phyloP scores from a whole-genome alignment of 1,140 invertebrate genomes.

The Drosophila seguyi region DNA sequence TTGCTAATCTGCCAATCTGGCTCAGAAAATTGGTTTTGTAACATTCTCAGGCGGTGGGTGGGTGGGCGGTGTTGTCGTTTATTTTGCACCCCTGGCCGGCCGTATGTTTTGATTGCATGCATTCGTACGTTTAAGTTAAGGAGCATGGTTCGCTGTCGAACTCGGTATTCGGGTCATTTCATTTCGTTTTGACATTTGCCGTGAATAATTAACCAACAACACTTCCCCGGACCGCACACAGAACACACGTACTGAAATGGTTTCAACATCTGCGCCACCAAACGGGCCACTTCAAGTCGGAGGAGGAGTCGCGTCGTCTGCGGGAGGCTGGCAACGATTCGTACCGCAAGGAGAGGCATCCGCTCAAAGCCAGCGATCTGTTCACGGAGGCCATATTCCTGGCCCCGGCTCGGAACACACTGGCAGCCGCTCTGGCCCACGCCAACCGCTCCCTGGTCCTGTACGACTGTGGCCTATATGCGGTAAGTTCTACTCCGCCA shows the following conservation, averaged over 20 bases:
- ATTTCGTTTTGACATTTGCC: conserved; percentile 60
- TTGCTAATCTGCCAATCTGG: conserved; percentile 28
- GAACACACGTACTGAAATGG: conserved; percentile 72
- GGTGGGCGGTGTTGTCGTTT: conserved; percentile 15
- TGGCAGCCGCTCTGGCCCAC: conserved; percentile 67
- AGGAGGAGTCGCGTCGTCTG: conserved; percentile 70
- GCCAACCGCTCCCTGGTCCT: conserved; percentile 69
- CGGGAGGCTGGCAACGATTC: conserved; percentile 73
- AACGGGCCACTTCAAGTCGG: conserved; percentile 68
- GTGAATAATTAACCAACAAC: conserved; percentile 65
- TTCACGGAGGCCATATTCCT: conserved; percentile 72
- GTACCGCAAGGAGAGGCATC: conserved; percentile 70
- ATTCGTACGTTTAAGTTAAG: conserved; percentile 61
- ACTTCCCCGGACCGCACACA: conserved; percentile 29
- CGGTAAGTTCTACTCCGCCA: conserved; percentile 35
- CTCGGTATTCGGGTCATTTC: conserved; percentile 57
- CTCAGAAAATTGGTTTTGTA: conserved; percentile 33
- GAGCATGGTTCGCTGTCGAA: conserved; percentile 57
- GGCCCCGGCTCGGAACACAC: conserved; percentile 58
- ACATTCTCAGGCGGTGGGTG: conserved; percentile 9
- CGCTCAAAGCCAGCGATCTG: conserved; percentile 69
- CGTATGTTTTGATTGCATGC: conserved; percentile 48
- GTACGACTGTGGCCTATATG: conserved; percentile 68
- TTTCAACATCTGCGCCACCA: conserved; percentile 70
- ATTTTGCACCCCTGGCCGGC: conserved; percentile 16